Evolutionary conservation across 37 sponge, comb jelly and placozoan genomes (phyloP), one percentile per base, ranked within the genome.

Genomic region (Aplysina aerophoba): DNA sequence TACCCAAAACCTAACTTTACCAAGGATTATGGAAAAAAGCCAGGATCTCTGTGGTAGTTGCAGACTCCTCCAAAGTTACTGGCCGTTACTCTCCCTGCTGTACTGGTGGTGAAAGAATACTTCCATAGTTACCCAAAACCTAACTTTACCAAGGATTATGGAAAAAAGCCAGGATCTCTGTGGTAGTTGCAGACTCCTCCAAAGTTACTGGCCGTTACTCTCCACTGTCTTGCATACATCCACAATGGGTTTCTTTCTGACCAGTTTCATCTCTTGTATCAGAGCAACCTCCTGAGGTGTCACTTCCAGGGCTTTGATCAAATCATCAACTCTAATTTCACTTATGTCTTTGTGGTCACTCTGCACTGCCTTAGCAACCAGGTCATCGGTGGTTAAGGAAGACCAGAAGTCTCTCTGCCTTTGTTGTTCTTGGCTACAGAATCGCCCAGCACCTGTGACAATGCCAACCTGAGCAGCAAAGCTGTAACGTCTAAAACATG

Each of bases 141-240:
- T 8, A 44, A 11, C 50, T 44, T 44, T 8, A 44, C 50, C 50
- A 44, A 8, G 50, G 50, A 44, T 8, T 11, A 11, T 44, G 50
- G 50, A 53, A 54, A 84, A 53, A 31, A 59, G 13, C 73, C 78
- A 25, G 44, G 55, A 34, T 67, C 60, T 4, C 50, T 37, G 40
- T 34, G 35, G 17, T 73, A 14, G 25, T 84, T 84, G 71, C 81
- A 87, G 15, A 84, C 71, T 22, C 27, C 24, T 69, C 84, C 84
- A 62, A 84, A 84, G 84, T 84, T 84, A 40, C 64, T 11, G 22
- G 84, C 69, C 1, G 84, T 84, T 28, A 84, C 31, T 14, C 72
- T 38, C 84, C 55, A 50, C 55, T 84, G 84, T 39, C 84, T 63
- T 54, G 55, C 55, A 53, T 65, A 27, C 69, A 66, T 72, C 84